Conservation (phyloP, 1,140 invertebrate genomes). For the Drosophila pandora region DNA sequence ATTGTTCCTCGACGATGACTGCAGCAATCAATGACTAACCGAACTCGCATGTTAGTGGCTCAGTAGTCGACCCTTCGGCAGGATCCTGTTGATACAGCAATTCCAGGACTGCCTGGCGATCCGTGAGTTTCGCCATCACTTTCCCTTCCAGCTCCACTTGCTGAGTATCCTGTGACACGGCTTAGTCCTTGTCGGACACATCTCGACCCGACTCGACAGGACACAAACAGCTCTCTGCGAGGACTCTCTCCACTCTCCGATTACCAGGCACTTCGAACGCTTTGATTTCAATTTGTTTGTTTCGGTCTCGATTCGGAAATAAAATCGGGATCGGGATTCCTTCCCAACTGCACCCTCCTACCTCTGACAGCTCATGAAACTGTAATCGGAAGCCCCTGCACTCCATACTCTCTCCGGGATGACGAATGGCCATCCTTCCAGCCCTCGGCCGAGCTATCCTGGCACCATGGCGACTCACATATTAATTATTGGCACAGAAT, state of each 20-base stretch:
- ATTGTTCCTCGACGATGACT: constrained; percentile 35
- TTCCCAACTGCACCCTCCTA: not conserved
- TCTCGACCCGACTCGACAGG: constrained; percentile 9
- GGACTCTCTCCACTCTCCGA: constrained; percentile 5
- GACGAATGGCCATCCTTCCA: constrained; percentile 4
- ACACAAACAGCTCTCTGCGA: constrained; percentile 2
- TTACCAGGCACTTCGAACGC: constrained; percentile 12
- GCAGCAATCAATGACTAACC: constrained; percentile 43
- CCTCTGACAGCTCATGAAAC: constrained; percentile 25
- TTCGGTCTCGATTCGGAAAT: constrained; percentile 11
- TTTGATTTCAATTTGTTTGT: constrained; percentile 47
- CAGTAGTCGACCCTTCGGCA: constrained; percentile 20
- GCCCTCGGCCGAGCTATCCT: not conserved
- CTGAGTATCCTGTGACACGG: constrained; percentile 6
- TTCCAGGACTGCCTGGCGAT: constrained; percentile 32
- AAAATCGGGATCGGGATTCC: constrained; percentile 6
- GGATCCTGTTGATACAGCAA: constrained; percentile 10
- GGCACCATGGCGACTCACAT: constrained; percentile 34
- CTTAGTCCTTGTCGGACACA: constrained; percentile 35
- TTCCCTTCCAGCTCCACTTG: constrained; percentile 4
- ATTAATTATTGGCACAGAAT: constrained; percentile 36
- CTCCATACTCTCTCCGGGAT: constrained; percentile 1
- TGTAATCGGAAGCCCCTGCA: constrained; percentile 28
- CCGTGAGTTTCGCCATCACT: constrained; percentile 23
- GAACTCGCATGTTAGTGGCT: constrained; percentile 9